Base-by-base conservation (phyloP, 2,888 invertebrate genomes). In the Xylota segnis region DNA sequence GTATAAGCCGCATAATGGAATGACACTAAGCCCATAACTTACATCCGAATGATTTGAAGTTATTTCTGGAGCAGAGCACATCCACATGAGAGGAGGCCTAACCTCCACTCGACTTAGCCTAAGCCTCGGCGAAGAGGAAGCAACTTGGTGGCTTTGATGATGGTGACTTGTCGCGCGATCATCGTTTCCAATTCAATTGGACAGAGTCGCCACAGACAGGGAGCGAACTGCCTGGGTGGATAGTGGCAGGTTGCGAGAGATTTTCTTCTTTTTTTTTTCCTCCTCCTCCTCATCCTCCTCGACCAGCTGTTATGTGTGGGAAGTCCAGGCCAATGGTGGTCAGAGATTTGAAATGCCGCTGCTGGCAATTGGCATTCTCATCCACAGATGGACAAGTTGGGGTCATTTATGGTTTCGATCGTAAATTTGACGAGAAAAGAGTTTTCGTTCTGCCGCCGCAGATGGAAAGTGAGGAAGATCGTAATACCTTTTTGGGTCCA, bases 1-100 rank as follows among this genome's bases (percentile, higher is more conserved):
- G 76, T 54, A 59, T 82, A 78, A 87, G 87, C 68, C 83, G 63
- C 77, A 87, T 83, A 83, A 78, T 87, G 83, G 83, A 83, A 83
- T 87, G 87, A 87, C 87, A 87, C 83, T 87, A 87, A 87, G 87
- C 87, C 78, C 87, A 87, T 87, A 87, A 87, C 87, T 87, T 83
- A 87, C 87, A 87, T 87, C 72, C 83, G 77, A 87, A 78, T 83
- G 87, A 87, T 87, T 87, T 87, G 87, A 83, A 74, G 87, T 74
- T 83, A 87, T 87, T 87, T 87, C 83, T 83, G 56, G 77, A 87
- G 63, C 63, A 87, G 27, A n/a, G n/a, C n/a, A n/a, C 70, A 18
- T 54, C 54, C 58, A 68, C 50, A 61, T 50, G 56, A 18, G 56
- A 18, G 23, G 23, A 23, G 58, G 58, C 59, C 56, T 43, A 43